Evolutionary conservation across 2,113 vertebrate species (phyloP).

Genomic region (Epinephelus fuscoguttatus): DNA sequence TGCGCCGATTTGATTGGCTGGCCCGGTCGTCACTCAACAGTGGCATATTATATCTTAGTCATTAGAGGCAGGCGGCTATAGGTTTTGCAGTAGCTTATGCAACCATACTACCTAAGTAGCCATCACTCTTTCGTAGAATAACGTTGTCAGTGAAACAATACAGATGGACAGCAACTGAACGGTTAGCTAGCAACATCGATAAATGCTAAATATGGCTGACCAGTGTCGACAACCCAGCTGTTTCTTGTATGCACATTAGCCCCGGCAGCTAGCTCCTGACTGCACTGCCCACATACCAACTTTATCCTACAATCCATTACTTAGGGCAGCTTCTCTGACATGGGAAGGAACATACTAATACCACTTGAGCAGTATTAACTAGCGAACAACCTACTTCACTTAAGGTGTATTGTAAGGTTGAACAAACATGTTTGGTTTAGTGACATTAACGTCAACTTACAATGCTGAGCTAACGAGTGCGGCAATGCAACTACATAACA

Average conservation of each 20-base stretch:
- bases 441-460: background rate
- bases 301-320: background rate
- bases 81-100: slow-evolving; percentile 33
- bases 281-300: slow-evolving; percentile 31
- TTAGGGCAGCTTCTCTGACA: background rate
- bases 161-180: background rate
- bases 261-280: slow-evolving; percentile 42
- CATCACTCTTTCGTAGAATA: background rate
- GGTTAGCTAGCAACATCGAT: slow-evolving; percentile 12
- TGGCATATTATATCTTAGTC: slow-evolving; percentile 44
- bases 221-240: slow-evolving; percentile 59
- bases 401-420: background rate
- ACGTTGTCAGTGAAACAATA: background rate
- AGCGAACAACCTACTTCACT: background rate
- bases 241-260: slow-evolving; percentile 49
- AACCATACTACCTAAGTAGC: background rate
- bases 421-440: background rate
- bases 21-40: slow-evolving; percentile 63
- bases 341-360: background rate
- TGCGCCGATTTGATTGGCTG: slow-evolving; percentile 71
- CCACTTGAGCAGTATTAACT: background rate
- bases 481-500: slow-evolving; percentile 7
- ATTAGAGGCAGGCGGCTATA: slow-evolving; percentile 61
- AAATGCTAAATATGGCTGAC: slow-evolving; percentile 70
- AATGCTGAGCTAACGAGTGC: slow-evolving; percentile 25